Percentiles rank a stretch among this genome's conserved stretches.
Conservation (phyloP, 2,797 vertebrate species). For the Mionectes olivaceus region DNA sequence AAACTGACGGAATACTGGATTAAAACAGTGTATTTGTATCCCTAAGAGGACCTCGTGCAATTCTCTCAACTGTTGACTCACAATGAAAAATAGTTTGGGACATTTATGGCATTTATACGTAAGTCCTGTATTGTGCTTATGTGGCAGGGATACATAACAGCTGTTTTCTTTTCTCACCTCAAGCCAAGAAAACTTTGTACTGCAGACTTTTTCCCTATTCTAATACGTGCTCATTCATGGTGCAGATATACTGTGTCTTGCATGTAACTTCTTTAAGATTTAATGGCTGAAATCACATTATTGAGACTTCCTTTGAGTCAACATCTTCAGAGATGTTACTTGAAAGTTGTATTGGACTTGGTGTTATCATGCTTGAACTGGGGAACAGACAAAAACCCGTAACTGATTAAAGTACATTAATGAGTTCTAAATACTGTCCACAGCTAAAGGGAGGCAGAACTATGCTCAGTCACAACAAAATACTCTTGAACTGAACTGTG, state of each 20-base stretch:
- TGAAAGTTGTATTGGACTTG: not conserved
- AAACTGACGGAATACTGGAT: not conserved
- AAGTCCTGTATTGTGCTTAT: not conserved
- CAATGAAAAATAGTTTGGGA: not conserved
- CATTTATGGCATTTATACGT: accelerated
- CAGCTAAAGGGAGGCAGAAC: not conserved
- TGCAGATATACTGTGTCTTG: not conserved
- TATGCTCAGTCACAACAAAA: not conserved
- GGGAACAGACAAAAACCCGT: not conserved
- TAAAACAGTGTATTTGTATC: constrained; percentile 1
- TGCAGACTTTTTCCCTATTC: not conserved
- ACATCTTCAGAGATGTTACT: not conserved
- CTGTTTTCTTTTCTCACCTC: not conserved
- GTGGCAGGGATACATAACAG: not conserved
- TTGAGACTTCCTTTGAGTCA: not conserved
- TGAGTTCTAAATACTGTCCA: not conserved
- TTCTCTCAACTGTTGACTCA: not conserved
- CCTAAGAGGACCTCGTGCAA: not conserved
- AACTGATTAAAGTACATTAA: not conserved
- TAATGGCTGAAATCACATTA: not conserved
- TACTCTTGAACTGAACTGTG: not conserved
- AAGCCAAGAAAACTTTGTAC: not conserved
- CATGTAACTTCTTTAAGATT: not conserved
- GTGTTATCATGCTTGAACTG: accelerated
- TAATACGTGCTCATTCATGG: not conserved